Conservation (phyloP, 2,797 vertebrate genomes). For the Tauraco hartlaubi region DNA sequence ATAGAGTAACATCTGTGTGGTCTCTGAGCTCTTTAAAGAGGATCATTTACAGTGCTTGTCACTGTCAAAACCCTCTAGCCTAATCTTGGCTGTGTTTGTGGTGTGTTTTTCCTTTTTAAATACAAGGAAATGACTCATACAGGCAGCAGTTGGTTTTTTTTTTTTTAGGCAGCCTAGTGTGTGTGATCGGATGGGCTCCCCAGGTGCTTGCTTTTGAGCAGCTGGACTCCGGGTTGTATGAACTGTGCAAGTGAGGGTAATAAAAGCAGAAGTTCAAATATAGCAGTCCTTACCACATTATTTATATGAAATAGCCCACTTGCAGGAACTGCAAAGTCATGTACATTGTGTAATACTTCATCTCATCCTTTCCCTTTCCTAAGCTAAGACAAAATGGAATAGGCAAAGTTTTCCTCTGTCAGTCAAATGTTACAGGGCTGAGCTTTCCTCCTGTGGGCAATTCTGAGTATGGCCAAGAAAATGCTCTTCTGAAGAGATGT, state of each 20-base stretch:
- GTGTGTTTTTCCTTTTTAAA: conserved; percentile 7
- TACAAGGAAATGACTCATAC: conserved; percentile 22
- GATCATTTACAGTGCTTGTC: not conserved
- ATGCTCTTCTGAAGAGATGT: not conserved
- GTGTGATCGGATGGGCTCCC: not conserved
- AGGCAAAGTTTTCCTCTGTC: not conserved
- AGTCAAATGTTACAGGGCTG: not conserved
- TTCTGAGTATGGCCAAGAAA: not conserved
- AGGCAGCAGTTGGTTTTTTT: not conserved
- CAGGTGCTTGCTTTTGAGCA: not conserved
- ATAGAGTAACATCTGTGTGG: not conserved
- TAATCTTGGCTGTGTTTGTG: not conserved
- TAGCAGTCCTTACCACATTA: fast-evolving
- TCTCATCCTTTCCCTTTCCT: not conserved
- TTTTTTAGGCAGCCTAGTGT: not conserved
- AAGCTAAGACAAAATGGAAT: not conserved
- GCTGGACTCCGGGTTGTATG: not conserved
- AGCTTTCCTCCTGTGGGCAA: not conserved
- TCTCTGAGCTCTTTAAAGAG: not conserved
- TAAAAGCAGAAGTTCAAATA: conserved; percentile 16
- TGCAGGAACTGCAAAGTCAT: not conserved
- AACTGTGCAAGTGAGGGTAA: not conserved
- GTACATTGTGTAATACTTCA: not conserved
- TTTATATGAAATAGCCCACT: not conserved
- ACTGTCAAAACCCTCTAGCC: not conserved